Evolutionary conservation across 2,797 vertebrate genomes (phyloP), one percentile per base, ranked within the genome.

Genomic region (Hephaestus fuliginosus): DNA sequence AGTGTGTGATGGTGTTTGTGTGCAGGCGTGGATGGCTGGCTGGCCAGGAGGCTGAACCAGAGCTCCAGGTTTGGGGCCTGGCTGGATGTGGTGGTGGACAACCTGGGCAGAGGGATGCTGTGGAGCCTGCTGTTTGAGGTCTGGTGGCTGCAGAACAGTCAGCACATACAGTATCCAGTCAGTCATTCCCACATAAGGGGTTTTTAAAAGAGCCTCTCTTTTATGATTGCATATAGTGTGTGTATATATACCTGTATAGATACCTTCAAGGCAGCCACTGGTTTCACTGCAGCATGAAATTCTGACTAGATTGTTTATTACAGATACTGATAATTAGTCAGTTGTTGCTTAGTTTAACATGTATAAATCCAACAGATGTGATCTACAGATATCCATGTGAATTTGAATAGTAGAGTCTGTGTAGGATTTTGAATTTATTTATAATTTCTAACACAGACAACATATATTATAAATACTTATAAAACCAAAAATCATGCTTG

Each of bases 31-130:
- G 95, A 95, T 22, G 90, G 94, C 11, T 94, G 92, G 90, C 57
- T 88, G 81, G 95, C 93, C 0, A 87, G 93, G 69, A 82, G 81
- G 65, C 83, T 95, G 48, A 60, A 86, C 1, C 95, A 94, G 89
- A 87, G 69, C n/a, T 95, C 95, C 17, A 88, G 83, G 73, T 94
- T 95, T 17, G 94, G 90, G 43, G 94, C 94, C 6, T 95, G 94
- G 95, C 80, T 96, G 80, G 95, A 96, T 15, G 92, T 95, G 8
- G 92, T 91, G 41, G 85, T 95, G 72, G 93, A 95, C 78, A 87
- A 96, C 70, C 55, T 95, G 62, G 92, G 95, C 43, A 85, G 95
- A 78, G 89, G 90, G 13, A 94, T 95, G 93, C 68, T 95, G 69
- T 95, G 95, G 94, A 91, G 76, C 61, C 83, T 70, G 80, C 82